phyloP scores from a whole-genome alignment of 2,113 vertebrate genomes.

The Bujurquina vittata region DNA sequence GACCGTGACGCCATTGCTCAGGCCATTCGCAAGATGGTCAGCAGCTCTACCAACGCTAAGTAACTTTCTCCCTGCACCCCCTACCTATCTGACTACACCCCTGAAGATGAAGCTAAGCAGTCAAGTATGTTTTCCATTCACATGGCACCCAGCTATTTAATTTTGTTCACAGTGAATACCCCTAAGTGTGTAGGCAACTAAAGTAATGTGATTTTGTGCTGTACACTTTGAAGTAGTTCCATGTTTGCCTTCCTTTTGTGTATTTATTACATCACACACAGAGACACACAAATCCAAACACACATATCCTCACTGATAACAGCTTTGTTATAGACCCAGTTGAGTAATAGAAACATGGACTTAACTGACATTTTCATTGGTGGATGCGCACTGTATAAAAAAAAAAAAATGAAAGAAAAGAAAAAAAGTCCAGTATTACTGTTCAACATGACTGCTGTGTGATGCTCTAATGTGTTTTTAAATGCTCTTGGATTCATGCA shows the following conservation, averaged over 20 bases:
- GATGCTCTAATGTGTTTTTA: slow-evolving; percentile 45
- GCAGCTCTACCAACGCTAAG: slow-evolving; percentile 86
- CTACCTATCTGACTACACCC: slow-evolving; percentile 30
- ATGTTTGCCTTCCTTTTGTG: slow-evolving; percentile 52
- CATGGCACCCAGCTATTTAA: slow-evolving; percentile 43
- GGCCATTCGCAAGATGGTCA: slow-evolving; percentile 84
- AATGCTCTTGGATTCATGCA: slow-evolving; percentile 50
- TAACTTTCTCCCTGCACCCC: slow-evolving; percentile 66
- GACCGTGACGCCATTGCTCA: slow-evolving; percentile 90
- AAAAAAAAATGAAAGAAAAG: no score
- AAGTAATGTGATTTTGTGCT: slow-evolving; percentile 74
- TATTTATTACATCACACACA: slow-evolving; percentile 43
- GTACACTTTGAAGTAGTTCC: slow-evolving; percentile 68
- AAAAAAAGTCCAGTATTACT: slow-evolving; percentile 22
- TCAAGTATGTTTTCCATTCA: slow-evolving; percentile 59
- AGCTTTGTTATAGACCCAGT: slow-evolving; percentile 4
- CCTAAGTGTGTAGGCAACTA: slow-evolving; percentile 47
- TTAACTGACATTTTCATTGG: slow-evolving; percentile 6
- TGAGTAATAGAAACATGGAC: slow-evolving; percentile 20
- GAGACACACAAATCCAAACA: slow-evolving; percentile 26
- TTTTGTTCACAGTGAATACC: slow-evolving; percentile 69
- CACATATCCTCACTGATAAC: slow-evolving; percentile 22
- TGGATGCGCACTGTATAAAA: slow-evolving; percentile 36
- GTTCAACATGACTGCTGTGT: slow-evolving; percentile 35
- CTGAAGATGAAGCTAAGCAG: slow-evolving; percentile 37